Evolutionary conservation across 2,888 invertebrate species (phyloP), one percentile per base, ranked within the genome.

Genomic region (Brenthis daphne): DNA sequence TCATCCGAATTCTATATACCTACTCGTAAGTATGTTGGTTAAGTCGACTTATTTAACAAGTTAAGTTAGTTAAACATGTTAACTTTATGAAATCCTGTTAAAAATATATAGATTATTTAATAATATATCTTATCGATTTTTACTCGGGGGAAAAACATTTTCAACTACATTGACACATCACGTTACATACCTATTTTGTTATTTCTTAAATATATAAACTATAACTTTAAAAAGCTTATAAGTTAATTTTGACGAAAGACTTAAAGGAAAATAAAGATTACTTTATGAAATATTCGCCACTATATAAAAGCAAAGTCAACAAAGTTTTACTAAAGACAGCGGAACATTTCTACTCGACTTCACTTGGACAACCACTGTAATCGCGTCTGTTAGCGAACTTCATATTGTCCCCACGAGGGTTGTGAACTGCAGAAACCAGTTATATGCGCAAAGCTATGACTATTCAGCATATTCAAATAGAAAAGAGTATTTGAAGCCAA

Each of bases 371-470:
- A 64, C 56, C 64, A 64, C 54, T 56, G 54, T 64, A 64, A 64
- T 64, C 64, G 64, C 64, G 13, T 64, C 48, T 48, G 55, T 64
- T 64, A 64, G 64, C 55, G 47, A 64, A 64, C 64, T 64, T 56
- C 64, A 47, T 64, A 64, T 64, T 56, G 64, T 29, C 55, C 64
- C 54, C 64, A 56, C 47, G 64, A 48, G 55, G 55, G 47, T 14
- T 63, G 53, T 55, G 55, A 55, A 53, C 51, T 53, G 20, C 53
- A 43, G 63, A 37, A 54, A 63, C 60, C 53, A 54, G 24, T 63
- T 24, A 14, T 54, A 43, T 54, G 53, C 16, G 33, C 24, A 20
- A 13, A 63, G 43, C 53, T 63, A 43, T 20, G 6, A 43, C 3
- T 16, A 6, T 60, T 11, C 48, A 50, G n/a, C 33, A 60, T 16